Percentiles rank a stretch among this genome's conserved stretches.
Evolutionary conservation across 35 echinoderm and acorn worm genomes (phyloP).

Genomic region (Apostichopus parvimensis): DNA sequence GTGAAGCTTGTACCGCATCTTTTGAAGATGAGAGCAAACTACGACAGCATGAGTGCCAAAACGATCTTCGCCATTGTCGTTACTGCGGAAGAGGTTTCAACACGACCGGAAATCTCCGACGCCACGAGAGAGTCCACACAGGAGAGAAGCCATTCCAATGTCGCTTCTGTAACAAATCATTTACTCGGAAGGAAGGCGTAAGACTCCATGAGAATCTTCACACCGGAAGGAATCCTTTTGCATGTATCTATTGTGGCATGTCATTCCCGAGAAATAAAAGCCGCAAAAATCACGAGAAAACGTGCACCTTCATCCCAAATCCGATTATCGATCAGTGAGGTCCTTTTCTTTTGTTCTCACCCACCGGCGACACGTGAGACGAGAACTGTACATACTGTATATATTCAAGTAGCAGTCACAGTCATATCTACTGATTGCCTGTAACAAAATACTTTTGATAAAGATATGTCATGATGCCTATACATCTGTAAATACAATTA

Average conservation of each 20-base stretch:
- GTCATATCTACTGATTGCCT: too few species aligned
- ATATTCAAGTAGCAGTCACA: too few species aligned
- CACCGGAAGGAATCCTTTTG: slow-evolving; percentile 46
- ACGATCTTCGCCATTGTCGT: not conserved
- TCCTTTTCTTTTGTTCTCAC: too few species aligned
- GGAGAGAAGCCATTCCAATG: slow-evolving; percentile 68
- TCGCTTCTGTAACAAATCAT: slow-evolving; percentile 45
- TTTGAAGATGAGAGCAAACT: not conserved
- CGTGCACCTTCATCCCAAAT: not conserved
- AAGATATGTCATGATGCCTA: too few species aligned
- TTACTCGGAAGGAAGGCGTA: slow-evolving; percentile 46
- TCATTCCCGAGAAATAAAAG: slow-evolving; percentile 26
- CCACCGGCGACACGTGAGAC: too few species aligned
- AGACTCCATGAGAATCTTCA: slow-evolving; percentile 55
- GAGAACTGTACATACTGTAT: too few species aligned
- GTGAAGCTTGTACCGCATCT: not conserved
- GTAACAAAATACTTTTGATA: too few species aligned
- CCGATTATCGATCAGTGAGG: not conserved
- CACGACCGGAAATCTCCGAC: slow-evolving; percentile 41
- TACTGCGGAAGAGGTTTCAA: slow-evolving; percentile 48
- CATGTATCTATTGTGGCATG: slow-evolving; percentile 28
- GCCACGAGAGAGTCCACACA: slow-evolving; percentile 58
- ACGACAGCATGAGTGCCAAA: not conserved
- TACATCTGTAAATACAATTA: too few species aligned
- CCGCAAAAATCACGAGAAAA: slow-evolving; percentile 30